Evolutionary conservation across 1,140 invertebrate genomes (phyloP).

Genomic region (roundworm (Caenorhabditis elegans)): WBcel235 BX284605.5:7170501-7171000

Average conservation of each 20-base stretch:
- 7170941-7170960: conserved; percentile 16
- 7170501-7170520: too few species aligned
- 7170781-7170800: conserved; percentile 6
- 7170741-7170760: not conserved
- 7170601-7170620: too few species aligned
- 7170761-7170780: not conserved
- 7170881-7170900: not conserved
- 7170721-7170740: not conserved
- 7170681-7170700: too few species aligned
- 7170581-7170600: too few species aligned
- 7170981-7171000: not conserved
- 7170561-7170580: too few species aligned
- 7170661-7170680: too few species aligned
- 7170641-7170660: too few species aligned
- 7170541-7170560: too few species aligned
- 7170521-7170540: too few species aligned
- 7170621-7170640: too few species aligned
- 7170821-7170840: not conserved
- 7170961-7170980: conserved; percentile 8
- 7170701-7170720: not conserved
- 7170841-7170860: not conserved
- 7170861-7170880: not conserved
- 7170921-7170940: not conserved
- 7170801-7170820: not conserved
- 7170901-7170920: not conserved